These are phyloP conservation scores for Pseudococcus viburni DNA, from an alignment of 2,888 invertebrate species.

Conservation along the genomic window DNA sequence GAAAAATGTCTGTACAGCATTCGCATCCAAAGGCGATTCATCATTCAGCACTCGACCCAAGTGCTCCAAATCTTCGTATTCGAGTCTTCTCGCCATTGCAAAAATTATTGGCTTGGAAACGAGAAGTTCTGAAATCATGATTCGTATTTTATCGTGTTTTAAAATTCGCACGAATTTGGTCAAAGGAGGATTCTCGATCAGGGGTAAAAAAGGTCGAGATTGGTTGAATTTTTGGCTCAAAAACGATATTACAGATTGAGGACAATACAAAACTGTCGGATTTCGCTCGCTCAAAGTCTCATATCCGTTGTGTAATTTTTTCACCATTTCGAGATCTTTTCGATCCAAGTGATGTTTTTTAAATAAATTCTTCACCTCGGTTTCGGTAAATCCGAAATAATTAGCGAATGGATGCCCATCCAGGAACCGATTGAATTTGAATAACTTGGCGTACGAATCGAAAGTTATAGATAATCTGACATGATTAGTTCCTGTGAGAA, in stretches of 20 bases:
- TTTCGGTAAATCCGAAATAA: neutral
- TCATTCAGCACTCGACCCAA: neutral
- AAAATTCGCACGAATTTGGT: neutral
- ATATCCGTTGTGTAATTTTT: conserved; percentile 7
- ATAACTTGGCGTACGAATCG: neutral
- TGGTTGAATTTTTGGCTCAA: neutral
- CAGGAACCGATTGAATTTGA: neutral
- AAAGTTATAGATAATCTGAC: neutral
- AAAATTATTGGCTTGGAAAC: neutral
- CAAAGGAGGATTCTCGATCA: neutral
- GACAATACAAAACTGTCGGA: neutral
- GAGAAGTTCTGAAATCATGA: neutral
- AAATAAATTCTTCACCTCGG: neutral
- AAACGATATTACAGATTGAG: conserved; percentile 10
- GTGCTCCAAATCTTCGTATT: conserved; percentile 20
- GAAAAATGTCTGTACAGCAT: neutral
- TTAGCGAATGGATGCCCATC: neutral
- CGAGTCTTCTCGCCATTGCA: neutral
- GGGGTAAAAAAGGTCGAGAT: neutral
- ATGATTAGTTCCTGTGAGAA: neutral
- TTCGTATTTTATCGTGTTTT: neutral
- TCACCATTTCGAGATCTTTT: neutral
- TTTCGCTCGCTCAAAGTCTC: neutral
- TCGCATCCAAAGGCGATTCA: neutral
- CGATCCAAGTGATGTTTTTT: neutral